These are phyloP conservation scores for Brachypteracias leptosomus DNA, from an alignment of 2,113 vertebrate species.

Conservation along the genomic window DNA sequence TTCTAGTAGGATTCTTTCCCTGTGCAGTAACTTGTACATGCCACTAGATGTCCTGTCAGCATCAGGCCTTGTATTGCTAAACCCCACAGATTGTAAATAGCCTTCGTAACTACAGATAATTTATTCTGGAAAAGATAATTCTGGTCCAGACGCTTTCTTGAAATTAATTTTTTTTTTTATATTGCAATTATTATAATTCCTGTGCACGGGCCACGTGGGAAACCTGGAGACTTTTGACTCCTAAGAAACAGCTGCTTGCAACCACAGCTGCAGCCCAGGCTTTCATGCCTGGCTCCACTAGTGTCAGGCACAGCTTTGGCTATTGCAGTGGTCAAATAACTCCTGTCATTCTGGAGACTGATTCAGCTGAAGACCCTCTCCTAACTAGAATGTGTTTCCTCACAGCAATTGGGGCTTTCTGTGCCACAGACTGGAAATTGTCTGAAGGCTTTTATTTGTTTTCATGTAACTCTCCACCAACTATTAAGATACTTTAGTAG, in stretches of 20 bases:
- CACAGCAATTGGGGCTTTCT: not conserved
- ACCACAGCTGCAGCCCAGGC: not conserved
- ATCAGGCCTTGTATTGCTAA: not conserved
- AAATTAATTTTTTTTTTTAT: not conserved
- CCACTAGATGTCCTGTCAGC: slow-evolving; percentile 59
- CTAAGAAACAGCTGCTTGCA: not conserved
- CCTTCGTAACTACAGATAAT: rapidly evolving
- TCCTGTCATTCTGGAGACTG: rapidly evolving
- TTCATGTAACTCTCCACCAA: not conserved
- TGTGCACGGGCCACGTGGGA: not conserved
- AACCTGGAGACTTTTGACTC: not conserved
- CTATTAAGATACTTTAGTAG: not conserved
- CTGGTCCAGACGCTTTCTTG: not conserved
- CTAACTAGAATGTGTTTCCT: not conserved
- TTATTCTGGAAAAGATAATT: not conserved
- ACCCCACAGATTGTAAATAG: rapidly evolving
- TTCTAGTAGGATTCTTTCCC: not conserved
- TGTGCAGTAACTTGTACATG: not conserved
- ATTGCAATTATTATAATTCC: not conserved
- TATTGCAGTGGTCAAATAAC: no score
- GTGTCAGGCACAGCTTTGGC: not conserved
- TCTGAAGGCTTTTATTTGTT: not conserved
- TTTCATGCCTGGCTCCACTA: not conserved
- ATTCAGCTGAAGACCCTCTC: not conserved
- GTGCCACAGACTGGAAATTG: not conserved